Conservation (phyloP, 2,797 vertebrate species). For the Sibirionetta formosa region DNA sequence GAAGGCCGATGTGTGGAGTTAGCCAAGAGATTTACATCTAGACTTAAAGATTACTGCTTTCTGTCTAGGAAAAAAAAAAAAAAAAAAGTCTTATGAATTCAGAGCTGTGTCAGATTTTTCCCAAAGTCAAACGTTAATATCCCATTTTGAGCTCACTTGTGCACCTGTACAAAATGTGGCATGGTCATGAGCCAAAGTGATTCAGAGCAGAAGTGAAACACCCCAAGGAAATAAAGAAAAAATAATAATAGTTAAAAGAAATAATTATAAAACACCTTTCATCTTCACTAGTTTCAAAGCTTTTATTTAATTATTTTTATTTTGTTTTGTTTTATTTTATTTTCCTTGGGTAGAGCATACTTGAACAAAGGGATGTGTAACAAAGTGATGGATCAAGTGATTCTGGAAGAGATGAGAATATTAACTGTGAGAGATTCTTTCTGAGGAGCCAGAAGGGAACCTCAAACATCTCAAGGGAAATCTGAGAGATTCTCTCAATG, state of each 20-base stretch:
- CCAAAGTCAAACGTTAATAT: not conserved
- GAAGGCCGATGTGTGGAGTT: accelerated
- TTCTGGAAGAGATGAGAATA: not conserved
- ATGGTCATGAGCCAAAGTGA: not conserved
- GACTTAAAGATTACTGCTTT: not conserved
- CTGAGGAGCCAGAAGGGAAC: not conserved
- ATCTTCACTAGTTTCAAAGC: not conserved
- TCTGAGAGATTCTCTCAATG: not conserved
- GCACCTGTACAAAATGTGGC: not conserved
- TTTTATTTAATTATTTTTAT: not conserved
- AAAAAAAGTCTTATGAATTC: not conserved
- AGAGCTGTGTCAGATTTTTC: not conserved
- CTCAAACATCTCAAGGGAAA: not conserved
- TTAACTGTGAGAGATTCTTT: not conserved
- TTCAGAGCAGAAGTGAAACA: not conserved
- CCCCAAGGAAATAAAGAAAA: not conserved
- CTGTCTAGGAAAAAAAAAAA: not conserved
- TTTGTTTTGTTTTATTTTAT: not conserved
- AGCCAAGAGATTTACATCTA: not conserved
- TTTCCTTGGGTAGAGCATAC: not conserved
- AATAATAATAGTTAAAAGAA: no score
- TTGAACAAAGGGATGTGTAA: not conserved
- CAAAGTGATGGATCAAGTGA: not conserved
- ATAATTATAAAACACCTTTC: not conserved
- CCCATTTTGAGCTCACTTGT: not conserved